Evolutionary conservation across 2,797 vertebrate genomes (phyloP).

Genomic region (Gymnocypris eckloni): DNA sequence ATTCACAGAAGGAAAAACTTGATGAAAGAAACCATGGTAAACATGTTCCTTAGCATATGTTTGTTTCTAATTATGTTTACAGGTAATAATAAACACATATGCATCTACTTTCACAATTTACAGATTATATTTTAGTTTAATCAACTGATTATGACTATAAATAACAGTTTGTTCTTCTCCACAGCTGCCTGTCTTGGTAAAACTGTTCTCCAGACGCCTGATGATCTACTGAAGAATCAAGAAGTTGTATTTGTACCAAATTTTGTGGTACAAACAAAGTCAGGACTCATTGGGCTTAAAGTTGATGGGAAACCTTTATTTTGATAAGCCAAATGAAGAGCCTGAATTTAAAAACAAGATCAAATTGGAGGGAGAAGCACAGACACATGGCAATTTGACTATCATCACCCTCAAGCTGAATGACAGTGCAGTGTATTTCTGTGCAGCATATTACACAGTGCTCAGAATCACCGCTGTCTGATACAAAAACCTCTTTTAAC

Average conservation of each 20-base stretch:
- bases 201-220: conserved; percentile 34
- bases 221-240: not conserved
- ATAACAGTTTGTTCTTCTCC: not conserved
- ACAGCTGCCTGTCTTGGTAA: conserved; percentile 8
- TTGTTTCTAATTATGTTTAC: not conserved
- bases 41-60: not conserved
- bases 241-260: no score
- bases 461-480: not conserved
- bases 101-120: not conserved
- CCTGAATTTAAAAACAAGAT: not conserved
- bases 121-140: not conserved
- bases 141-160: not conserved
- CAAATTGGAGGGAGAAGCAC: conserved; percentile 4
- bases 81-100: not conserved
- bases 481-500: conserved; percentile 7
- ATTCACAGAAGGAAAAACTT: not conserved
- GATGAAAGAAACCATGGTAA: not conserved
- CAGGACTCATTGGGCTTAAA: not conserved
- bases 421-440: conserved; percentile 56
- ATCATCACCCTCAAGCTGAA: not conserved
- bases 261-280: conserved; percentile 45
- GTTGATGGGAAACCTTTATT: conserved; percentile 35
- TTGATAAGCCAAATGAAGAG: not conserved
- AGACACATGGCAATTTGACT: not conserved
- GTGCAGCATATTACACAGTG: conserved; percentile 31